Evolutionary conservation across 2,888 invertebrate species (phyloP).

Genomic region (Drosophila kokeensis): DNA sequence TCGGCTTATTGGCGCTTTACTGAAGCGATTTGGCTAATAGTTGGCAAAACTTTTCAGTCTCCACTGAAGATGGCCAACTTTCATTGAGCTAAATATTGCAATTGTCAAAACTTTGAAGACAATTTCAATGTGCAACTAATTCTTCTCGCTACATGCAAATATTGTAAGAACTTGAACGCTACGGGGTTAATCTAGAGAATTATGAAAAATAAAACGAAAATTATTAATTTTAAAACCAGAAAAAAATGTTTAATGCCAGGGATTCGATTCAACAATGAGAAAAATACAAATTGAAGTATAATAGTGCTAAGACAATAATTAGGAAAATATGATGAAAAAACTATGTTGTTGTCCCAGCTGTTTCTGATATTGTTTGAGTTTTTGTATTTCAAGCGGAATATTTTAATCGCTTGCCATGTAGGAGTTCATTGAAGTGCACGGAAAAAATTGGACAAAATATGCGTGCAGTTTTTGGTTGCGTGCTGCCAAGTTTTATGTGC

Average conservation of each 20-base stretch:
- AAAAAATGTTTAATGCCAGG: neutral
- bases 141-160: slow-evolving; percentile 17
- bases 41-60: slow-evolving; percentile 65
- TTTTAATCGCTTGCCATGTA: neutral
- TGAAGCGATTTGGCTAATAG: slow-evolving; percentile 69
- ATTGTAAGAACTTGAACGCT: slow-evolving; percentile 19
- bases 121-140: slow-evolving; percentile 48
- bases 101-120: slow-evolving; percentile 64
- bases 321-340: neutral
- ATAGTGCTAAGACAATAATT: neutral
- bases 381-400: neutral
- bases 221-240: neutral
- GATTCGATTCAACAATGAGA: neutral
- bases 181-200: slow-evolving; percentile 20
- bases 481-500: slow-evolving; percentile 11
- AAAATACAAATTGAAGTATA: neutral
- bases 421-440: neutral
- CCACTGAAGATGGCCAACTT: slow-evolving; percentile 50
- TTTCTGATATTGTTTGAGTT: too few relatives aligned
- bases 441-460: slow-evolving; percentile 4
- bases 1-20: slow-evolving; percentile 67
- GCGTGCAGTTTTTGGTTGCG: slow-evolving; percentile 23
- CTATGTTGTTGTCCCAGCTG: neutral
- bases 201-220: neutral
- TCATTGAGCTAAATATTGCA: slow-evolving; percentile 60